Evolutionary conservation across 2,888 invertebrate species (phyloP), one percentile per base, ranked within the genome.

Genomic region (Caenorhabditis uteleia): DNA sequence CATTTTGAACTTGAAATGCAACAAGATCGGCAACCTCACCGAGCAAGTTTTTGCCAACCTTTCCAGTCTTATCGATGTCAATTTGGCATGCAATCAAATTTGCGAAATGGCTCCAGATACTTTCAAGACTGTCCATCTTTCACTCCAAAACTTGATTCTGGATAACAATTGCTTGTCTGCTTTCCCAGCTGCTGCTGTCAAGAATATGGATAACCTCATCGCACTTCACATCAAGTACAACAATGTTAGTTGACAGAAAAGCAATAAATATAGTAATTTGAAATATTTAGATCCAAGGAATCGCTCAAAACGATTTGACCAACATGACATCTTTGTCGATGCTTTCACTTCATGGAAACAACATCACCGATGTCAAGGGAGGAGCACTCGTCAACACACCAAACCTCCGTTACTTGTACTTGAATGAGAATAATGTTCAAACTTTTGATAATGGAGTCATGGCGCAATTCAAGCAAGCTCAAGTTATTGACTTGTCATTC

Each of bases 361-460:
- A 78, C 38, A 83, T 83, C 57, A 69, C 74, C 3, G 55, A 67
- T 16, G 70, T 83, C 45, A 78, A 81, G 40, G 71, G 75, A 25
- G 75, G 80, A 53, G 80, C 83, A 29, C 74, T 83, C 10, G 44
- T 47, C 23, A 78, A 80, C 56, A 67, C 73, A 10, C 68, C 76
- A 39, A 79, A 73, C 46, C 74, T 82, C 14, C 75, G 74, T 20
- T 84, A 82, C 40, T 60, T 83, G 31, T 84, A 81, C 62, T 59
- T 83, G 53, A 79, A 78, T 55, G 78, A 82, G 33, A 84, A 84
- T 62, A 49, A 74, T 21, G 58, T 84, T 40, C 55, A 64, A 25
- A 58, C 53, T 18, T 70, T 84, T 77, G 89, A 89, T 64, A 88
- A 90, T 18, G 89, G 90, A 51, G 91, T 91, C 67, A 91, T 93